Base-by-base conservation (phyloP, 2,113 vertebrate species). In the Microtus richardsoni region DNA sequence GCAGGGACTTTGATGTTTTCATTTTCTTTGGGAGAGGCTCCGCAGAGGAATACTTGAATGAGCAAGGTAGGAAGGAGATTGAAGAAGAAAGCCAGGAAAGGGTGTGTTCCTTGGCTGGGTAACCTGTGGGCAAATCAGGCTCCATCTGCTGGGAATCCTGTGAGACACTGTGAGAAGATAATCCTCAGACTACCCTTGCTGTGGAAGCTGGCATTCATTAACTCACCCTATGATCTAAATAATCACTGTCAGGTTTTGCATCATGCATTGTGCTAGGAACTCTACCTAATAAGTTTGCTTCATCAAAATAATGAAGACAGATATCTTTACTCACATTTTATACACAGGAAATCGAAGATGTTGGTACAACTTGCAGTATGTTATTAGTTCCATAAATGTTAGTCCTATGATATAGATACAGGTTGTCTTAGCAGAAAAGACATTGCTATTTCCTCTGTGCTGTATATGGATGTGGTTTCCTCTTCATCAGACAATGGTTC, bases 211-310 rank as follows among this genome's bases (percentile, higher is more conserved):
- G 21, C 90, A 58, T 94, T 91, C 80, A 73, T 86, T 26, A 82
- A 58, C 13, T 89, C 44, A 66, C 84, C 66, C 39, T 71, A 22
- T 91, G 26, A 83, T 30, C 88, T 74, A 88, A 79, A 91, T 84
- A 73, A 60, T 58, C 36, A n/a, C 30, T 78, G 21, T 17, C 68
- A 86, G 10, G 3, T 71, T 66, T 89, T 64, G 62, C 49, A 26
- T 77, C 21, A 54, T 36, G 39, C 30, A 30, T 30, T 83, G 21
- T 94, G 64, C 41, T 14, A 21, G 30, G n/a, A 91, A 11, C 3
- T 91, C 90, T 95, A 33, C 7, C 41, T 91, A 60, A 94, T 21
- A 58, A 68, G 2, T 95, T 96, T 91, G 24, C 82, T 95, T 97
- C 89, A 89, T 80, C 91, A 58, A 93, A 94, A 71, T 49, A 79